Percentiles rank a stretch among this genome's conserved stretches.
phyloP scores from a whole-genome alignment of 2,888 invertebrate genomes.

The Chymomyza fuscimana region DNA sequence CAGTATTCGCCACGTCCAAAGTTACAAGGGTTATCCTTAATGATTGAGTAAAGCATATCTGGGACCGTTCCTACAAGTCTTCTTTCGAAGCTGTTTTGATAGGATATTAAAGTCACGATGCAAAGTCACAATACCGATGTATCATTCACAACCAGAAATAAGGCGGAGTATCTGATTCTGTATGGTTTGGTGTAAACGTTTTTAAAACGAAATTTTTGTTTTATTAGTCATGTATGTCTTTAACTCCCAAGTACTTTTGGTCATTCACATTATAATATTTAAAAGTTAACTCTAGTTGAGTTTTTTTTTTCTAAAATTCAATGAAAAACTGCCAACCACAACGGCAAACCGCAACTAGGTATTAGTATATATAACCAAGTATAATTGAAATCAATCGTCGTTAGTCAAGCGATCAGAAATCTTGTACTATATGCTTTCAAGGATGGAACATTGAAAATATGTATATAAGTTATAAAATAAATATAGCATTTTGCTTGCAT shows the following conservation, averaged over 20 bases:
- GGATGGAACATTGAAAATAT: slow-evolving; percentile 61
- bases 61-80: too few species aligned
- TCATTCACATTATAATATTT: slow-evolving; percentile 49
- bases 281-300: neutral
- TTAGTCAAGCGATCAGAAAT: slow-evolving; percentile 64
- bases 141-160: too few species aligned
- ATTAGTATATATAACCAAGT: slow-evolving; percentile 1
- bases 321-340: slow-evolving; percentile 26
- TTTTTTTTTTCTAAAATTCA: slow-evolving; percentile 1
- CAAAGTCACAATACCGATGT: too few species aligned
- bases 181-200: neutral
- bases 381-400: slow-evolving; percentile 53
- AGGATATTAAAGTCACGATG: too few species aligned
- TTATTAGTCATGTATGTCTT: too few species aligned
- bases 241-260: slow-evolving; percentile 28
- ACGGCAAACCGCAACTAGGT: slow-evolving; percentile 48
- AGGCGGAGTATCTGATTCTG: neutral
- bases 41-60: too few species aligned
- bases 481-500: neutral
- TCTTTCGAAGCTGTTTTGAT: too few species aligned
- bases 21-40: too few species aligned
- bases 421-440: slow-evolving; percentile 53
- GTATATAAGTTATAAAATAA: neutral
- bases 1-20: too few species aligned
- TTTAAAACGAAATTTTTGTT: too few species aligned